Base-by-base conservation (phyloP, 2,888 invertebrate genomes). In the Aelia acuminata region DNA sequence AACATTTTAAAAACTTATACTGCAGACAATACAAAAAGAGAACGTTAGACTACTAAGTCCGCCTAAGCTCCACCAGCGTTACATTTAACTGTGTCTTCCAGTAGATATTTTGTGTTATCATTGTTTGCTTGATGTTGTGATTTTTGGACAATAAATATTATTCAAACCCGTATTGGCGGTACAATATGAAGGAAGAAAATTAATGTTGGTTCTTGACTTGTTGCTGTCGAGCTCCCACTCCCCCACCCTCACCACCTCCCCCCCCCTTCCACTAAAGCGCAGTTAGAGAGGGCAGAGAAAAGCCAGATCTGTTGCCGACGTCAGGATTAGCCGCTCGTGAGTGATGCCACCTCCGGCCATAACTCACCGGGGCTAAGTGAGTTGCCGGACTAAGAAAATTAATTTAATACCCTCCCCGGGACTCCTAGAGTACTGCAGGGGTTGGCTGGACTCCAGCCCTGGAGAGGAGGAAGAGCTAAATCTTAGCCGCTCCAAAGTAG, bases 381-480 rank as follows among this genome's bases (percentile, higher is more conserved):
- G 53, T 53, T 85, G 80, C 80, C 85, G 50, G 85, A 85, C 85
- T 53, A 85, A 85, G 85, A 85, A 85, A 85, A 85, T 85, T 85
- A 85, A 85, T 85, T 85, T 85, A 85, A 85, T 85, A 85, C 85
- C 85, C 53, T 20, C 85, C 22, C n/a, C n/a, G n/a, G n/a, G 57
- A 35, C 43, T 85, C 85, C 85, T 85, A 35, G 85, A 85, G 57
- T 85, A 85, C 85, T 85, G 85, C 85, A 85, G 85, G 39, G 53
- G 85, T 85, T 85, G 85, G 85, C 85, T 39, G 53, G 85, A n/a
- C 35, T 85, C 85, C 85, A 85, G 85, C n/a, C 13, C 85, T 39
- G 39, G n/a, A 39, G 85, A 43, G 80, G 43, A 80, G 80, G 80
- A 47, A 80, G 53, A 49, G 39, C 85, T 85, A 85, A 85, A 85